Percentiles rank a stretch among this genome's conserved stretches.
phyloP scores from a whole-genome alignment of 2,888 invertebrate species.

The Nyleta sp. region DNA sequence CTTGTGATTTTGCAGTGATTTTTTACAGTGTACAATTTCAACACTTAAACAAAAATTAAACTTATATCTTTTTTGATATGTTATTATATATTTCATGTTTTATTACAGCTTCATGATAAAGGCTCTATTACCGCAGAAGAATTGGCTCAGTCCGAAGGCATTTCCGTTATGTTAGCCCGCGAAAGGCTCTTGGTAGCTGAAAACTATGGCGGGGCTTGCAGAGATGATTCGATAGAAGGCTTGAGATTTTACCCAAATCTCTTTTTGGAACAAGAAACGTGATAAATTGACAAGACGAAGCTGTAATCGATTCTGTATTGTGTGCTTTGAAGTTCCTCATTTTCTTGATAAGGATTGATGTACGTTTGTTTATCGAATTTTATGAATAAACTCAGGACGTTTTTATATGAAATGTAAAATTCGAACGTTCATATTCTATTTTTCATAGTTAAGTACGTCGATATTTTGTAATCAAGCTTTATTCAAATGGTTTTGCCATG shows the following conservation, averaged over 20 bases:
- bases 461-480: too few species aligned
- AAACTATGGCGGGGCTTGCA: constrained; percentile 92
- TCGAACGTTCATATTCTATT: neutral
- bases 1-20: too few species aligned
- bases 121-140: constrained; percentile 93
- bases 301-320: constrained; percentile 18
- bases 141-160: constrained; percentile 91
- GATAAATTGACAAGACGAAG: constrained; percentile 57
- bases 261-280: constrained; percentile 85
- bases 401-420: constrained; percentile 4
- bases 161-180: constrained; percentile 94
- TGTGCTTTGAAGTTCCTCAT: constrained; percentile 32
- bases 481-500: too few species aligned
- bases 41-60: too few species aligned
- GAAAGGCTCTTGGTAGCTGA: constrained; percentile 95
- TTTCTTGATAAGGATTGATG: constrained; percentile 5
- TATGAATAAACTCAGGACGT: constrained; percentile 40
- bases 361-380: constrained; percentile 6
- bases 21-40: too few species aligned
- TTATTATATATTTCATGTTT: constrained; percentile 29
- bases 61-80: too few species aligned
- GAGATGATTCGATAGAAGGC: constrained; percentile 98
- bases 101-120: constrained; percentile 86
- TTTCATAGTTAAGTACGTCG: neutral
- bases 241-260: constrained; percentile 96